A percentile compares a stretch with the other conserved stretches of the same genome.
Conservation (phyloP, 1,140 invertebrate species). For the Pissodes strobi region DNA sequence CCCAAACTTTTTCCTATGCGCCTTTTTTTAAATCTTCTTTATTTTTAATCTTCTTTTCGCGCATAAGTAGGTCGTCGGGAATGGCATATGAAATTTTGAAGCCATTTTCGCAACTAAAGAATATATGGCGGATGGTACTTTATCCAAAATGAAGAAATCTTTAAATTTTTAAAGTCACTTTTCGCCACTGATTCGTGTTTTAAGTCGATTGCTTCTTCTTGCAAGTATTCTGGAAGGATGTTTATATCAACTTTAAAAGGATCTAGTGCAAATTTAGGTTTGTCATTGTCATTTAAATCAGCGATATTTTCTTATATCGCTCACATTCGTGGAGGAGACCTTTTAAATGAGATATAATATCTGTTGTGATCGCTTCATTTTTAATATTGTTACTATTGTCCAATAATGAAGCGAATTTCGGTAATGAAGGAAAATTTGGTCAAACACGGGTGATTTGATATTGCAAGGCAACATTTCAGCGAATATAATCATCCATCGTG, state of each 20-base stretch:
- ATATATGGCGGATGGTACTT: neutral
- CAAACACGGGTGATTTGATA: conserved; percentile 32
- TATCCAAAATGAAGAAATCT: neutral
- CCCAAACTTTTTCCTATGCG: neutral
- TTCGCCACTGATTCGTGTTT: neutral
- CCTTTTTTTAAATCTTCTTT: neutral
- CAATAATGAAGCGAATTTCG: neutral
- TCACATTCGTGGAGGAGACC: neutral
- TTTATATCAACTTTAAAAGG: neutral
- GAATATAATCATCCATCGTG: neutral
- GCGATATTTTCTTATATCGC: too few species aligned
- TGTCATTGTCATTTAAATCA: neutral
- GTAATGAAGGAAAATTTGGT: conserved; percentile 6
- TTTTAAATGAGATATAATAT: neutral
- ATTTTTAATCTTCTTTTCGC: neutral
- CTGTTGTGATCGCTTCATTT: neutral
- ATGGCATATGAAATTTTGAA: too few species aligned
- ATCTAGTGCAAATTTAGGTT: neutral
- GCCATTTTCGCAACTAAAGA: too few species aligned
- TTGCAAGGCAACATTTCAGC: neutral
- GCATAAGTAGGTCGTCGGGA: too few species aligned
- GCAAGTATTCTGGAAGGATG: neutral
- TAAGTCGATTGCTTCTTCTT: neutral
- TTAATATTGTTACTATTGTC: neutral
- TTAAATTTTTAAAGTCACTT: neutral